A percentile compares a stretch with the other conserved stretches of the same genome.
Conservation (phyloP, 1,140 invertebrate species). For the Trypoxylus dichotomus region DNA sequence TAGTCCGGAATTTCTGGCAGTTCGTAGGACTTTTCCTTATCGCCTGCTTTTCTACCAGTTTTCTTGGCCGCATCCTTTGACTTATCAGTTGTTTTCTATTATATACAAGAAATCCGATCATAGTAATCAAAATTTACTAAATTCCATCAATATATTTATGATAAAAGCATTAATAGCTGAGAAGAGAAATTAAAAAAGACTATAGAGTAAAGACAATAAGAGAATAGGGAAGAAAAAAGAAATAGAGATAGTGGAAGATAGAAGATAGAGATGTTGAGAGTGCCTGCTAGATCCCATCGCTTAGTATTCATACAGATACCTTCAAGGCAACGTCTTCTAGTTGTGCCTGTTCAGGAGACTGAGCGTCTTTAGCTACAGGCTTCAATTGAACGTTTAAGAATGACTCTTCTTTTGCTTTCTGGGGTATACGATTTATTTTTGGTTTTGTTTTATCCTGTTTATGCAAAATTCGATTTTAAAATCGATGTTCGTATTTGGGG, state of each 20-base stretch:
- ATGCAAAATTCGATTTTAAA: background rate
- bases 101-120: background rate
- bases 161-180: background rate
- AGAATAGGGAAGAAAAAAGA: conserved; percentile 4
- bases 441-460: conserved; percentile 50
- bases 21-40: conserved; percentile 61
- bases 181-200: background rate
- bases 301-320: conserved; percentile 43
- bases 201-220: conserved; percentile 2
- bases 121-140: background rate
- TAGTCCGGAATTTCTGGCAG: conserved; percentile 74
- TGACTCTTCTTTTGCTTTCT: conserved; percentile 59
- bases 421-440: conserved; percentile 54
- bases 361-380: conserved; percentile 58
- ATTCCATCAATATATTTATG: background rate
- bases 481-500: background rate
- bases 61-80: conserved; percentile 45
- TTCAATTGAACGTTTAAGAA: conserved; percentile 65
- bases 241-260: conserved; percentile 14
- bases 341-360: conserved; percentile 49
- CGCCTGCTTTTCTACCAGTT: conserved; percentile 41
- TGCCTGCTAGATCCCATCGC: conserved; percentile 28
- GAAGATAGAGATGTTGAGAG: background rate
- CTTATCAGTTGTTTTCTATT: conserved; percentile 54
- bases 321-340: conserved; percentile 48